Evolutionary conservation across 1,140 invertebrate genomes (phyloP).

Genomic region (Drosophila erecta): DNA sequence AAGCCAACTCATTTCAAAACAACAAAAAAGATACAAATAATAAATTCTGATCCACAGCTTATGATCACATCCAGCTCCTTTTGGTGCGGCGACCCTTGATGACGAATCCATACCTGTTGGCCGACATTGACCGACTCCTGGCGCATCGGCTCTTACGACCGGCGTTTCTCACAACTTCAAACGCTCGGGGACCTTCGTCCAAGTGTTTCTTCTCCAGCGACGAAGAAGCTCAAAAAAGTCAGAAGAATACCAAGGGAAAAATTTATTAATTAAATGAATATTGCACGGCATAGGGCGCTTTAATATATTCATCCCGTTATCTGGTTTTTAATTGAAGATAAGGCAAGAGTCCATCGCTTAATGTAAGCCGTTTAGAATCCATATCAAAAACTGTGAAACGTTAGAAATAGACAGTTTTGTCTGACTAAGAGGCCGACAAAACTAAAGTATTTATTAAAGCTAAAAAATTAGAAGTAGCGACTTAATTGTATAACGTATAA

Average conservation of each 20-base stretch:
- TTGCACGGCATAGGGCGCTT: conserved; percentile 9
- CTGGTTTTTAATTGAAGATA: conserved; percentile 20
- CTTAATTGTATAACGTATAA: conserved; percentile 38
- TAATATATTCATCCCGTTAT: conserved; percentile 45
- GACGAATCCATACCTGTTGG: too few relatives aligned
- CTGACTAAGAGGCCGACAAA: conserved; percentile 51
- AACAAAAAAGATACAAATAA: too few relatives aligned
- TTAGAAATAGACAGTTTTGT: conserved; percentile 36
- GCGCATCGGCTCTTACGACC: too few relatives aligned
- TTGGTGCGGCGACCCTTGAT: too few relatives aligned
- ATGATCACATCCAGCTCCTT: too few relatives aligned
- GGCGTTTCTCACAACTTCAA: too few relatives aligned
- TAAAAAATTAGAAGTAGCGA: conserved; percentile 17
- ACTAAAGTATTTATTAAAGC: conserved; percentile 57
- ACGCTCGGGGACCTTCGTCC: too few relatives aligned
- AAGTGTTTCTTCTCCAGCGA: too few relatives aligned
- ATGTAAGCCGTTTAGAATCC: too few relatives aligned
- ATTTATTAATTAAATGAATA: conserved; percentile 11
- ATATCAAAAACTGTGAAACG: conserved; percentile 25
- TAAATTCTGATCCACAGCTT: too few relatives aligned
- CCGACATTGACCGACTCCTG: too few relatives aligned
- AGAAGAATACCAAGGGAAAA: not conserved
- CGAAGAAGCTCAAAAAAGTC: conserved; percentile 3
- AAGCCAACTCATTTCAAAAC: too few relatives aligned
- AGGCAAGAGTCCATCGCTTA: conserved; percentile 10